Evolutionary conservation across 2,888 invertebrate species (phyloP), one percentile per base, ranked within the genome.

Genomic region (Tolmerus cingulatus): DNA sequence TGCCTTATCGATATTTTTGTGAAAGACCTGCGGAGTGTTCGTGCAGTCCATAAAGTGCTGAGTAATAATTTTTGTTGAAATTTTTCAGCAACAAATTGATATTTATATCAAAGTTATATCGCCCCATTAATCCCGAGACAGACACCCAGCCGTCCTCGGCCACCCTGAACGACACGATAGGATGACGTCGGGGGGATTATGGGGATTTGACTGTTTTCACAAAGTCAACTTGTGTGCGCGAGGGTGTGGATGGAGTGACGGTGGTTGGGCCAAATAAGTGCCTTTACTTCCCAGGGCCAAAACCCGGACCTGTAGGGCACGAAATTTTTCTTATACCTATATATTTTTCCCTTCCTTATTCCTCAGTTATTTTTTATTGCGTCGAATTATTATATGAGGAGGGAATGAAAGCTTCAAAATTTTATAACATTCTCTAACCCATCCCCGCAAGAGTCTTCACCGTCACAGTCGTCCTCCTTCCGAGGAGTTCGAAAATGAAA

Each of bases 71-170:
- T 78, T 40, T 78, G 40, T 78, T 19, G 37, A 23, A 43, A 78
- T 37, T 78, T 78, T 34, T 78, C 78, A 78, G 78, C 43, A 78
- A 78, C 78, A 78, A 78, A 78, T 78, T 78, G 78, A 40, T 78
- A 78, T 78, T 78, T 78, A 43, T 40, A 78, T 78, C 43, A 40
- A 78, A 78, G 78, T 78, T 78, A 40, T 78, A 78, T 78, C 78
- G 43, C 46, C 19, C 43, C 78, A 78, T 78, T 78, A 43, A 78
- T 78, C 43, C 78, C 27, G 27, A 27, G 66, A 27, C 66, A 66
- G 66, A 19, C 66, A 66, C 23, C 19, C 27, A 23, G 66, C 23
- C 66, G 14, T 51, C 27, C 23, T 66, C 43, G 43, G 76, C 34
- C 76, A 34, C 43, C 78, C 43, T 19, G 43, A 78, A 40, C 19